Evolutionary conservation across 2,113 vertebrate species (phyloP).

Genomic region (Australoheros scitulus): DNA sequence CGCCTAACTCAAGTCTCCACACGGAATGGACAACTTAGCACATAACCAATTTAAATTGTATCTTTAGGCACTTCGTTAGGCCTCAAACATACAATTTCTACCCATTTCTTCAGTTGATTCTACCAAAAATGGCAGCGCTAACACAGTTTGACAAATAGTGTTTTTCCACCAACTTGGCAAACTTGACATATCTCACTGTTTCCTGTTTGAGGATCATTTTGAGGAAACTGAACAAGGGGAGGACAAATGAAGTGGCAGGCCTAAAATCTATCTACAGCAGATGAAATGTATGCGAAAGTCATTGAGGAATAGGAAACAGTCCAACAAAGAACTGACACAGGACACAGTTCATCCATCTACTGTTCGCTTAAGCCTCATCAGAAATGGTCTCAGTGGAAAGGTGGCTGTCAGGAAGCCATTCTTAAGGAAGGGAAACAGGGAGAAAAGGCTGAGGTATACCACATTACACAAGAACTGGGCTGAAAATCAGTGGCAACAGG

Average conservation of each 20-base stretch:
- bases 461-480: no score
- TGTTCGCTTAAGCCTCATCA: not conserved
- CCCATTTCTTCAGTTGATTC: not conserved
- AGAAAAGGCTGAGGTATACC: not conserved
- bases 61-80: not conserved
- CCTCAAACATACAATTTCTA: not conserved
- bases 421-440: not conserved
- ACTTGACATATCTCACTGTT: no score
- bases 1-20: not conserved
- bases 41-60: no score
- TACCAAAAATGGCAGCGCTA: not conserved
- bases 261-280: not conserved
- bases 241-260: no score
- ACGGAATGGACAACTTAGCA: not conserved
- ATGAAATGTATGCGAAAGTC: not conserved
- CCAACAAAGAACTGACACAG: not conserved
- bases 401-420: not conserved
- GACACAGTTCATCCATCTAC: not conserved
- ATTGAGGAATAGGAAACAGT: not conserved
- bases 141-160: not conserved
- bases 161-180: no score
- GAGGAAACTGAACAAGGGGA: not conserved
- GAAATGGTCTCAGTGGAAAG: not conserved
- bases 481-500: no score
- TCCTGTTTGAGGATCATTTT: not conserved